Conservation (phyloP, 1,140 invertebrate genomes). For the Aphis gossypii region DNA sequence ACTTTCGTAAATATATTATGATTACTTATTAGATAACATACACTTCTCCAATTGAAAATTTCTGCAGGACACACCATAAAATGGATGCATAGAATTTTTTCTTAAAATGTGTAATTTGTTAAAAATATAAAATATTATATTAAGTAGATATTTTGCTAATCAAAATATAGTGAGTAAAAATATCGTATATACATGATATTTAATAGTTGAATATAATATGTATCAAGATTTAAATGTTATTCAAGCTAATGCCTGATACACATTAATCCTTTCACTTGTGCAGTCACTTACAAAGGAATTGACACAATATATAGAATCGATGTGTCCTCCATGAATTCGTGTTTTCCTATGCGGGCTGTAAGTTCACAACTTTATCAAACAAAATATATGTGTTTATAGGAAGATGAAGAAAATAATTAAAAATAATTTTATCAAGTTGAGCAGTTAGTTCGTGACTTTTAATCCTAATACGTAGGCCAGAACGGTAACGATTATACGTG, state of each 20-base stretch:
- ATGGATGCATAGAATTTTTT: not conserved
- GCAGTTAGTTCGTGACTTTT: constrained; percentile 32
- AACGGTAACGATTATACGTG: constrained; percentile 41
- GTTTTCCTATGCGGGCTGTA: not conserved
- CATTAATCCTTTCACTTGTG: constrained; percentile 36
- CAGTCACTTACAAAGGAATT: constrained; percentile 35
- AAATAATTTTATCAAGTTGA: constrained; percentile 31
- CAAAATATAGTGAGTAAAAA: not conserved
- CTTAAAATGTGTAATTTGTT: not conserved
- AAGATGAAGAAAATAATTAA: not conserved
- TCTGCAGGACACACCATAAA: too few species aligned
- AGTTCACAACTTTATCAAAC: not conserved
- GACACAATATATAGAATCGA: not conserved
- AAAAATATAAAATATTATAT: not conserved
- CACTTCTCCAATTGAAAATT: too few species aligned
- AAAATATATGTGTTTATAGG: not conserved
- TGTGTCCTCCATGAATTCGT: constrained; percentile 25
- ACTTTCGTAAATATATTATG: too few species aligned
- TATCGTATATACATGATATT: not conserved
- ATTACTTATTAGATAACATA: too few species aligned
- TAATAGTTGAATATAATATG: not conserved
- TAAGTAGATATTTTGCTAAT: not conserved
- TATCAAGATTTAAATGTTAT: not conserved
- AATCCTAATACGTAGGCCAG: not conserved
- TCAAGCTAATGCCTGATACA: too few species aligned